Percentiles rank a stretch among this genome's conserved stretches.
Evolutionary conservation across 2,797 vertebrate species (phyloP).

Genomic region (Platalea minor): DNA sequence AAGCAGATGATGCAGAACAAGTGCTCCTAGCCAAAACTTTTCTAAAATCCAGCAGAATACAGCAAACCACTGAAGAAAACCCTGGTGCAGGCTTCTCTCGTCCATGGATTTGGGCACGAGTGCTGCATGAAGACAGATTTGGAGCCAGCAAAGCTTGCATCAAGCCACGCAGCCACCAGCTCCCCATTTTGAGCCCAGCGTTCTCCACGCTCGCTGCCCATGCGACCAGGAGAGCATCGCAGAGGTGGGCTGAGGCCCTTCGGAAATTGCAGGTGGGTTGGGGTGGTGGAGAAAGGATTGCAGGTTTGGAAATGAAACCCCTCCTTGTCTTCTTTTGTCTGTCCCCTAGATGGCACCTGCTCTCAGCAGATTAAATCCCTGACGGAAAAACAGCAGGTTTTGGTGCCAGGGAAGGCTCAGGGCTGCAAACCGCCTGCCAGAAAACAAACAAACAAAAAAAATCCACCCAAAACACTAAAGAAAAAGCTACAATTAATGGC

Average conservation of each 20-base stretch:
- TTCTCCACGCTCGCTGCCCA: accelerated
- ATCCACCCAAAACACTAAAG: accelerated
- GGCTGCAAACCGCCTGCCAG: not conserved
- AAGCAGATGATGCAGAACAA: not conserved
- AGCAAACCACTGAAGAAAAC: accelerated
- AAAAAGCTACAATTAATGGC: not conserved
- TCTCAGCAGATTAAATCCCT: conserved; percentile 27
- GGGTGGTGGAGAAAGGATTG: accelerated
- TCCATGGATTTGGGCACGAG: accelerated
- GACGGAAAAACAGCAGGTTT: not conserved
- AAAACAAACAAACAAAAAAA: not conserved
- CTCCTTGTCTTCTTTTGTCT: not conserved
- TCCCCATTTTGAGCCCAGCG: accelerated
- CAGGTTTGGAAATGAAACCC: not conserved
- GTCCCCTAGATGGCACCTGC: conserved; percentile 60
- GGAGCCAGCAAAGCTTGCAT: not conserved
- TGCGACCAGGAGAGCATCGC: accelerated
- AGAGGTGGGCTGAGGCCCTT: not conserved
- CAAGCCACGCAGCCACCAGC: accelerated
- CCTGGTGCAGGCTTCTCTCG: not conserved
- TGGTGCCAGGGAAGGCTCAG: not conserved
- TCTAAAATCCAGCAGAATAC: accelerated
- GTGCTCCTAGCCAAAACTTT: accelerated
- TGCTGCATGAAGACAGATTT: accelerated
- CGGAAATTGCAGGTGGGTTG: not conserved